phyloP scores from a whole-genome alignment of 2,888 invertebrate genomes.

The Vanessa cardui region DNA sequence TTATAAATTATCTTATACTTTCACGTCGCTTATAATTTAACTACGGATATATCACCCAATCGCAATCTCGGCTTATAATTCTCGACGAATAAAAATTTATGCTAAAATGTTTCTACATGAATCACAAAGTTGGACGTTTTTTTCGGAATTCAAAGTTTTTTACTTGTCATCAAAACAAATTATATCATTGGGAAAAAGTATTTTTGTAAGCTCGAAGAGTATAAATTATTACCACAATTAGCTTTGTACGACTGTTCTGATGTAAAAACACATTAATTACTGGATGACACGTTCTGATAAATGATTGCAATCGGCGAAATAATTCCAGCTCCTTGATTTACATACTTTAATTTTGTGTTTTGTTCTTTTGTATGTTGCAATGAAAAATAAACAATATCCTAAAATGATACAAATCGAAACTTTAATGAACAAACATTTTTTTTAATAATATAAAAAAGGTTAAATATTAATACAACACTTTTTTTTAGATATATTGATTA shows the following conservation, averaged over 20 bases:
- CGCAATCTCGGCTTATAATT: constrained; percentile 67
- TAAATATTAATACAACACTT: no score
- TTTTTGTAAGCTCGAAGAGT: not conserved
- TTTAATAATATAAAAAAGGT: no score
- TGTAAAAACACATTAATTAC: constrained; percentile 10
- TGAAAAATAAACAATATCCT: no score
- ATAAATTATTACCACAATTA: not conserved
- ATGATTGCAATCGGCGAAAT: constrained; percentile 7
- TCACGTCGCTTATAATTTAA: constrained; percentile 74
- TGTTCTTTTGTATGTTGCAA: no score
- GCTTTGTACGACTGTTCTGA: not conserved
- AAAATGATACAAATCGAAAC: no score
- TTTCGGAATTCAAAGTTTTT: not conserved
- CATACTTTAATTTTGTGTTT: no score
- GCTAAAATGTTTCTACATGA: constrained; percentile 35
- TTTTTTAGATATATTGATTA: no score
- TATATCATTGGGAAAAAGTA: not conserved
- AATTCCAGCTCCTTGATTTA: not conserved
- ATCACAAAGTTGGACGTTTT: not conserved
- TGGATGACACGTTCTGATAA: constrained; percentile 21
- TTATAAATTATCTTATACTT: constrained; percentile 78
- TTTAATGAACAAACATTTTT: no score
- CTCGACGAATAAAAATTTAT: constrained; percentile 72
- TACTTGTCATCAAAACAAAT: no score
- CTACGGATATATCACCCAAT: constrained; percentile 72